Evolutionary conservation across 1,140 invertebrate species (phyloP).

Genomic region (Euglossa dilemma): DNA sequence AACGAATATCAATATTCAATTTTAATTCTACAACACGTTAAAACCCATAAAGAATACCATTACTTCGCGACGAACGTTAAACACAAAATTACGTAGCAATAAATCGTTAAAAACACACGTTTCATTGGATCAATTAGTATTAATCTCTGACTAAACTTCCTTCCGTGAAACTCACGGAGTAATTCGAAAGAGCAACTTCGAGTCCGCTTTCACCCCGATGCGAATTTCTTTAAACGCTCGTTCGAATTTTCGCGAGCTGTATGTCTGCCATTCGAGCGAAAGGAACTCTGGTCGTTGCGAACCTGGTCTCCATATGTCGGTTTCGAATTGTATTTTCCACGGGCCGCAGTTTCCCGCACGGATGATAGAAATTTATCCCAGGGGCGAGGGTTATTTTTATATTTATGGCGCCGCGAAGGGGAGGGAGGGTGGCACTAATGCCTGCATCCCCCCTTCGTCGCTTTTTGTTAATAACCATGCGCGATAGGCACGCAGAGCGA

Average conservation of each 20-base stretch:
- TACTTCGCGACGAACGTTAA: too few species aligned
- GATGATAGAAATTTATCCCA: slow-evolving; percentile 51
- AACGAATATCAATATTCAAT: too few species aligned
- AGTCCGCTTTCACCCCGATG: too few species aligned
- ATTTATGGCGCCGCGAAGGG: slow-evolving; percentile 73
- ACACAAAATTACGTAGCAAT: too few species aligned
- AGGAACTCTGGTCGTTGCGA: slow-evolving; percentile 20
- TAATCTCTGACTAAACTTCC: too few species aligned
- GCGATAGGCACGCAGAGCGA: slow-evolving; percentile 70
- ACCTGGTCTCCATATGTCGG: slow-evolving; percentile 72
- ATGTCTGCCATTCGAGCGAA: neutral
- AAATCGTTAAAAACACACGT: too few species aligned
- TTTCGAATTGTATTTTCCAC: slow-evolving; percentile 76
- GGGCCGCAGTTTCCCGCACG: slow-evolving; percentile 41
- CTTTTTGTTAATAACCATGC: slow-evolving; percentile 77
- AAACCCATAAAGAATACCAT: too few species aligned
- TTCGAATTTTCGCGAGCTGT: neutral
- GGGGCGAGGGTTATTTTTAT: slow-evolving; percentile 73
- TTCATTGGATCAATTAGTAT: too few species aligned
- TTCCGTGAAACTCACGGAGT: too few species aligned
- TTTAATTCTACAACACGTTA: too few species aligned
- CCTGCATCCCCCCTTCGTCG: slow-evolving; percentile 65
- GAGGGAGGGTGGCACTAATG: slow-evolving; percentile 75
- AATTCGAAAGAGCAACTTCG: too few species aligned
- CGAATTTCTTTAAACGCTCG: neutral